phyloP scores from a whole-genome alignment of 2,113 vertebrate species.

The Dipodomys ordii region DNA sequence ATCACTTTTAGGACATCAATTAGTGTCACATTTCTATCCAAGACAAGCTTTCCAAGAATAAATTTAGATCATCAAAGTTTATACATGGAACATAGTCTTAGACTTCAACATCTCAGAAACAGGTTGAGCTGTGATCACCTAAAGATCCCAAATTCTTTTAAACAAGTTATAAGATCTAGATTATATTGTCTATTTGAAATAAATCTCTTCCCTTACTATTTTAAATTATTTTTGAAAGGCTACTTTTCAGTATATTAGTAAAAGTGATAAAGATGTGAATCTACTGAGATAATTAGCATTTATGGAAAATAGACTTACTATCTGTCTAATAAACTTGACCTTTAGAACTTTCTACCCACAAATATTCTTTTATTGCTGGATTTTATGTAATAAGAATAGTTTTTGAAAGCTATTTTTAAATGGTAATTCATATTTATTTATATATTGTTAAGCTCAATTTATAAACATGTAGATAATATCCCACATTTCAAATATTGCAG shows the following conservation, averaged over 20 bases:
- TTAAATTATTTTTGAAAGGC: conserved; percentile 31
- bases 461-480: background rate
- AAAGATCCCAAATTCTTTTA: background rate
- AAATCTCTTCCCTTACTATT: background rate
- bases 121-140: background rate
- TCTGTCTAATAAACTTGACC: background rate
- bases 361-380: conserved; percentile 20
- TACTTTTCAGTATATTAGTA: conserved; percentile 1
- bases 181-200: conserved; percentile 19
- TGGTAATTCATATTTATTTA: conserved; percentile 20
- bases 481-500: background rate
- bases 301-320: background rate
- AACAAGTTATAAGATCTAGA: background rate
- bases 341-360: background rate
- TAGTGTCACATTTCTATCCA: background rate
- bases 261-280: background rate
- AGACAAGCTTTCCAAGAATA: background rate
- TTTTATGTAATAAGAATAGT: background rate
- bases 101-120: background rate
- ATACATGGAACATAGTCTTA: background rate
- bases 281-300: conserved; percentile 24
- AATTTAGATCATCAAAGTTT: background rate
- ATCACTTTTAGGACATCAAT: background rate
- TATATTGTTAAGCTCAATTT: conserved; percentile 6
- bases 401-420: conserved; percentile 21